phyloP scores from a whole-genome alignment of 2,888 invertebrate species.

The Drosophila borborema region DNA sequence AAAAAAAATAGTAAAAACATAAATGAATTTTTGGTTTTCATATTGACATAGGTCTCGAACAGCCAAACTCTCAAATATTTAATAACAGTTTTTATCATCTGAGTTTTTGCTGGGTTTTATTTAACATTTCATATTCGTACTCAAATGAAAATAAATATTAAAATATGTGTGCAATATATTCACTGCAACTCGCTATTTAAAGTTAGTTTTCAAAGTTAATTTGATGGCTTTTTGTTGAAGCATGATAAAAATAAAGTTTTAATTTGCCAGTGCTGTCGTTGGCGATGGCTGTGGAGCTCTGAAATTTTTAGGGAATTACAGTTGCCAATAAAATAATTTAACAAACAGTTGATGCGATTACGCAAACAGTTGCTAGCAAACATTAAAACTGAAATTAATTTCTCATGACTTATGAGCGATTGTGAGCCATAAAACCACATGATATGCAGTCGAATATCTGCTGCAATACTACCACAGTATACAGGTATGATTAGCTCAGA shows the following conservation, averaged over 20 bases:
- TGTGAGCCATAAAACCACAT: not conserved
- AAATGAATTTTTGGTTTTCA: constrained; percentile 28
- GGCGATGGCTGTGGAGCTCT: not conserved
- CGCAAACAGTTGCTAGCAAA: not conserved
- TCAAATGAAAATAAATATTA: constrained; percentile 57
- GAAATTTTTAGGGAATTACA: not conserved
- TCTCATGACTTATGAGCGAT: not conserved
- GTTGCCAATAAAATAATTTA: constrained; percentile 5
- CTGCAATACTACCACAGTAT: not conserved
- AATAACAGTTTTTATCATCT: constrained; percentile 54
- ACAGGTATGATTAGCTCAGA: not conserved
- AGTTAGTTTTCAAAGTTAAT: constrained; percentile 27
- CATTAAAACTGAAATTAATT: not conserved
- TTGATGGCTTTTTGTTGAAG: constrained; percentile 32
- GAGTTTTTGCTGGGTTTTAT: constrained; percentile 25
- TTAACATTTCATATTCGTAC: constrained; percentile 15
- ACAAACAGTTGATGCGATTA: not conserved
- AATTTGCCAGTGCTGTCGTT: not conserved
- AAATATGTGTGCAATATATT: constrained; percentile 36
- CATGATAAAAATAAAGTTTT: constrained; percentile 26
- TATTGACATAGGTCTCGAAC: constrained; percentile 54
- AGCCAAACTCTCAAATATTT: constrained; percentile 38
- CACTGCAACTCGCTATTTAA: not conserved
- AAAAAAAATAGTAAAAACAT: constrained; percentile 31
- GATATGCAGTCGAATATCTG: not conserved